Base-by-base conservation (phyloP, 1,140 invertebrate genomes). In the Cydia pomonella region DNA sequence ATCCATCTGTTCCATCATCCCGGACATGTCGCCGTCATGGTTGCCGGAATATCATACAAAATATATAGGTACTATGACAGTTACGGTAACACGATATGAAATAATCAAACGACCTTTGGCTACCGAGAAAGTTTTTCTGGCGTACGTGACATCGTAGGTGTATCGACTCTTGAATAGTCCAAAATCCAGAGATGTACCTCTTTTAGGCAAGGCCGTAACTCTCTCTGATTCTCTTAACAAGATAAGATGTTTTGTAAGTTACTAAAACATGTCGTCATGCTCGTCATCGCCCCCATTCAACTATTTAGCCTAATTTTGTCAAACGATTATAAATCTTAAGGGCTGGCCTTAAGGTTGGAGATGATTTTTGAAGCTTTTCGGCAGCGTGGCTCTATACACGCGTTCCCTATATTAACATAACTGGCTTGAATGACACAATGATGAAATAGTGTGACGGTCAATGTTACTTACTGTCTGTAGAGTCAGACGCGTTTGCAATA, bases 141-240 rank as follows among this genome's bases (percentile, higher is more conserved):
- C 53, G 21, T 59, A 59, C 53, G 53, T 59, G 53, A 59, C 53
- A 23, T 10, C 18, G 53, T 59, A 59, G 53, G 53, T 59, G 53
- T 59, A 23, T 7, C 50, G 50, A 7, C 53, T 59, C 7, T 59
- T 59, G 21, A 59, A 23, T 23, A 59, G 21, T 23, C 53, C 21
- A 10, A 59, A 59, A 59, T 59, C 53, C 53, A 59, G 53, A 59
- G 53, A 59, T 59, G 18, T 59, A 23, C 18, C 53, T 23, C 21
- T 18, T 18, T 53, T 53, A n/a, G n/a, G 3, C n/a, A 53, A 53
- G 21, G 21, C n/a, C 53, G 53, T 59, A 59, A 59, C 18, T 59
- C 2, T 21, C 21, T 23, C 7, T 23, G 53, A 59, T 3, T 23
- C 21, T 0, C 21, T 23, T 59, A 16, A 59, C 53, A 10, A 59